A percentile compares a stretch with the other conserved stretches of the same genome.
phyloP scores from a whole-genome alignment of 2,797 vertebrate species.

The Chloroceryle amazona region DNA sequence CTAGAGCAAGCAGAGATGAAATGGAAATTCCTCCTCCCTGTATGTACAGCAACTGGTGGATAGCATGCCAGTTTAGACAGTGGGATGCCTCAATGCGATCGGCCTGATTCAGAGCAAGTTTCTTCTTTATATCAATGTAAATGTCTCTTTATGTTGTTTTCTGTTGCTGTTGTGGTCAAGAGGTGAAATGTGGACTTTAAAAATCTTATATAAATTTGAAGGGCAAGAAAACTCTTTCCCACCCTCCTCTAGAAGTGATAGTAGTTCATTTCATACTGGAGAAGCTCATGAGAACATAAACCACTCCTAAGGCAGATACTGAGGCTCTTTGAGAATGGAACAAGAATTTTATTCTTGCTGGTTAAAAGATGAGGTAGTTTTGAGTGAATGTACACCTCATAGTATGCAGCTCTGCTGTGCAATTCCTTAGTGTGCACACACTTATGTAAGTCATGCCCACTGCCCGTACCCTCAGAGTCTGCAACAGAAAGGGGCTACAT shows the following conservation, averaged over 20 bases:
- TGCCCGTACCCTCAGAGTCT: background rate
- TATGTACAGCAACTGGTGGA: background rate
- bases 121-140: background rate
- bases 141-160: background rate
- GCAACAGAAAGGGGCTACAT: background rate
- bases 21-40: background rate
- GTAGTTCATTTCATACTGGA: rapidly evolving
- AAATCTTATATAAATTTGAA: background rate
- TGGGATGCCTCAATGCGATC: background rate
- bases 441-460: background rate
- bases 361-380: background rate
- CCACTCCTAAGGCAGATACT: background rate
- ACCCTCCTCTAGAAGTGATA: background rate
- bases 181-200: background rate
- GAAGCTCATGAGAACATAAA: background rate
- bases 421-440: background rate
- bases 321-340: background rate
- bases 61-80: background rate
- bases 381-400: rapidly evolving
- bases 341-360: background rate
- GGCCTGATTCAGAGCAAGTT: background rate
- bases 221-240: background rate
- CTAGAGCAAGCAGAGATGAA: background rate
- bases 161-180: background rate
- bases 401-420: background rate